Evolutionary conservation across 2,888 invertebrate species (phyloP), one percentile per base, ranked within the genome.

Genomic region (Epirrhoe tristata): DNA sequence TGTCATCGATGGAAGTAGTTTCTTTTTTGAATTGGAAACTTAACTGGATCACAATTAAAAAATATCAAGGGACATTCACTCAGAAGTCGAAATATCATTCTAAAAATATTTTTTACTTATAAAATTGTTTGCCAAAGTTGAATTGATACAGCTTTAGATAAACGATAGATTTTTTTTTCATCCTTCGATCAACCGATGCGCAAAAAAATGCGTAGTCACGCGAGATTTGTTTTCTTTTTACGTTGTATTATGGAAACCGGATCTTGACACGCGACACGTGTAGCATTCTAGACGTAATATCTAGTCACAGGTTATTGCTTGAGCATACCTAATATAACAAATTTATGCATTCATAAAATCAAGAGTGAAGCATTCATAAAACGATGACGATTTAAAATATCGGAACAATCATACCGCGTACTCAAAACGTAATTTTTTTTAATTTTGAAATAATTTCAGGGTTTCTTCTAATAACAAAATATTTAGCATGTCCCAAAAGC

Each of bases 181-280:
- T 39, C 39, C 7, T 43, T 43, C 14, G 16, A 14, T 48, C 48
- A 48, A 6, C 48, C 6, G 7, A 48, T 48, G 6, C 6, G 5
- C 14, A 36, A 6, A 6, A 36, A 36, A 12, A 61, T 43, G 39
- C 32, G 39, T 34, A 48, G n/a, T n/a, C 8, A 46, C 43, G 43
- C 17, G 8, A 43, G 31, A 46, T 51, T 43, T 3, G 14, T 61
- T 66, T 75, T 57, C 61, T 72, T 71, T 72, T 76, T 73, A 77
- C 76, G 77, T 72, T 71, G 76, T 73, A 57, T 74, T 74, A 78
- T 77, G 72, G 76, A 79, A 73, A 80, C 73, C 63, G 73, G 77
- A 76, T 75, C 79, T 77, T 73, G 75, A 67, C 71, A 76, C 57
- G 68, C 59, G 74, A 77, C 82, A 80, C 80, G 79, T 81, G 80